Conservation (phyloP, 2,888 invertebrate genomes). For the Heliconius hortense region DNA sequence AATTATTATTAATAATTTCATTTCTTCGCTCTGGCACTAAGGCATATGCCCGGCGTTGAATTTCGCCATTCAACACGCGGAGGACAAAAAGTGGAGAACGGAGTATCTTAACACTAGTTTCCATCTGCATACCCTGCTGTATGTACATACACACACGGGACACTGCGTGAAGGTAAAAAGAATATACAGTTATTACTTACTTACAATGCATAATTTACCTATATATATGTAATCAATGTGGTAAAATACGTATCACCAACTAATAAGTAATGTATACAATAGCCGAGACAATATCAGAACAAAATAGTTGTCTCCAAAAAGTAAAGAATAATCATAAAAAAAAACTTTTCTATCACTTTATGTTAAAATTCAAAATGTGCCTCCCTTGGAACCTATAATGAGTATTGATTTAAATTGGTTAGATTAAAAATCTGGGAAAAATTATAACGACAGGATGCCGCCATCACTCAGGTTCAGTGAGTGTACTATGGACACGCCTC, state of each 20-base stretch:
- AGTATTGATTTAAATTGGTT: slow-evolving; percentile 81
- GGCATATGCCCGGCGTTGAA: too few species aligned
- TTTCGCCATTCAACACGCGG: too few species aligned
- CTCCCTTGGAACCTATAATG: slow-evolving; percentile 79
- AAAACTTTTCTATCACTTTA: slow-evolving; percentile 73
- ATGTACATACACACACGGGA: too few species aligned
- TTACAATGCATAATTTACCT: neutral
- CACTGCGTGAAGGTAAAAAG: too few species aligned
- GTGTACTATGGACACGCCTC: slow-evolving; percentile 55
- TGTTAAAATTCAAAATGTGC: slow-evolving; percentile 74
- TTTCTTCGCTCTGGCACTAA: too few species aligned
- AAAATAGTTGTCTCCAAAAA: slow-evolving; percentile 52
- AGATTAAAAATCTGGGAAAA: slow-evolving; percentile 79
- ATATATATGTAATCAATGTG: neutral
- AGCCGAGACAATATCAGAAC: neutral
- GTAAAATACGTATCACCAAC: neutral
- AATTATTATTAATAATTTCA: too few species aligned
- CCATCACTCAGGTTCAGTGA: slow-evolving; percentile 56
- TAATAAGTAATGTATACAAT: neutral
- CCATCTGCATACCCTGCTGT: too few species aligned
- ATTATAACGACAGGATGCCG: slow-evolving; percentile 76
- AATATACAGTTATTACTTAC: too few species aligned
- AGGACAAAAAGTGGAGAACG: too few species aligned
- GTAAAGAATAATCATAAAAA: slow-evolving; percentile 76
- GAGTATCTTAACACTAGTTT: too few species aligned